phyloP scores from a whole-genome alignment of 2,113 vertebrate species.

The Cervus canadensis region DNA sequence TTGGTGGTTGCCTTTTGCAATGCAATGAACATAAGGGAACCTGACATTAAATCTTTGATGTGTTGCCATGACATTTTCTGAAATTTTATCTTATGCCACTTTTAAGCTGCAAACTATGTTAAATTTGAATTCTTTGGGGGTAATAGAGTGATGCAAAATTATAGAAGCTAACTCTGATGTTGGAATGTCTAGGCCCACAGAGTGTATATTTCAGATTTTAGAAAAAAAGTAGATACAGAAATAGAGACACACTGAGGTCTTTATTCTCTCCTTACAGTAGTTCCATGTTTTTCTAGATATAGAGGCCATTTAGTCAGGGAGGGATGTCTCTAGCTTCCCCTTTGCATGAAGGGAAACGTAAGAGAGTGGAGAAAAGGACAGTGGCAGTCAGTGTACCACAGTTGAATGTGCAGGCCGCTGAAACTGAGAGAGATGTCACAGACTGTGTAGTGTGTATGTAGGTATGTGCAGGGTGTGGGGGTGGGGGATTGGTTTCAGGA shows the following conservation, averaged over 20 bases:
- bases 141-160: slow-evolving; percentile 61
- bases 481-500: background rate
- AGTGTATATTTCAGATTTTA: slow-evolving; percentile 42
- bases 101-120: slow-evolving; percentile 70
- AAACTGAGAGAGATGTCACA: background rate
- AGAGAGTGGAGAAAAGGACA: background rate
- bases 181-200: slow-evolving; percentile 42
- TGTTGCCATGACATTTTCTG: slow-evolving; percentile 78
- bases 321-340: slow-evolving; percentile 45
- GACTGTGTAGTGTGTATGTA: background rate
- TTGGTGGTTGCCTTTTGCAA: slow-evolving; percentile 69
- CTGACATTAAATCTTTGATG: slow-evolving; percentile 80
- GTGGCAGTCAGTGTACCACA: background rate
- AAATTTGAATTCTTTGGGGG: slow-evolving; percentile 71
- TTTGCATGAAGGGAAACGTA: background rate
- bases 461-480: background rate
- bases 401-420: background rate
- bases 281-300: background rate
- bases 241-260: slow-evolving; percentile 3
- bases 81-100: slow-evolving; percentile 77
- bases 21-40: slow-evolving; percentile 77
- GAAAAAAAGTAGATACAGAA: slow-evolving; percentile 47
- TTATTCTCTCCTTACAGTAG: slow-evolving; percentile 24
- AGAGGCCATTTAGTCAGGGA: slow-evolving; percentile 41
- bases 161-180: slow-evolving; percentile 46